Percentiles rank a stretch among this genome's conserved stretches.
Evolutionary conservation across 2,113 vertebrate species (phyloP).

Genomic region (Oncorhynchus tshawytscha): DNA sequence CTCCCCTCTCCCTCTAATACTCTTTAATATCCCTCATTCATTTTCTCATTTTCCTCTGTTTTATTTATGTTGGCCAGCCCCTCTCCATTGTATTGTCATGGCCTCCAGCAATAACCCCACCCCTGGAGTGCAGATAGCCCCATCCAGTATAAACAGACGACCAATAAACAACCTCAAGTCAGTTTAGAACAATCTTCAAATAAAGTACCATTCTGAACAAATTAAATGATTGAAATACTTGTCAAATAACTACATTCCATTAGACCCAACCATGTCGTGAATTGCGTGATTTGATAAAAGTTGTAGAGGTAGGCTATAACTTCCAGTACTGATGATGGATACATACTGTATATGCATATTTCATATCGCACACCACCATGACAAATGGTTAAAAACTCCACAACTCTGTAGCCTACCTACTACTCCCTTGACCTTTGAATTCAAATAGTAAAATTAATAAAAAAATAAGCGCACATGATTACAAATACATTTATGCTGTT

Average conservation of each 20-base stretch:
- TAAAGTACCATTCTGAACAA: neutral
- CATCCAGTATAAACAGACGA: conserved; percentile 17
- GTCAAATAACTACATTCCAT: neutral
- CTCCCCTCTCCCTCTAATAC: neutral
- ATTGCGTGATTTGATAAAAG: neutral
- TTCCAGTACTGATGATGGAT: neutral
- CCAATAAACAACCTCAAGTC: conserved; percentile 52
- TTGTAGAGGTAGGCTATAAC: neutral
- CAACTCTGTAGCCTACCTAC: neutral
- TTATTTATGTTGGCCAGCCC: conserved; percentile 47
- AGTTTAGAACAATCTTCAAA: conserved; percentile 35
- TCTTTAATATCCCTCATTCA: conserved; percentile 22
- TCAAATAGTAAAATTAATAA: neutral
- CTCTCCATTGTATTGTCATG: conserved; percentile 57
- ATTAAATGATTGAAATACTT: neutral
- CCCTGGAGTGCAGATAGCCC: conserved; percentile 22
- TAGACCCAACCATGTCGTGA: too few species aligned
- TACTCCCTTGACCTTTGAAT: neutral
- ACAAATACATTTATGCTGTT: neutral
- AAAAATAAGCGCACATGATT: neutral
- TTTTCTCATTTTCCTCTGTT: conserved; percentile 28
- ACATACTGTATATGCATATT: neutral
- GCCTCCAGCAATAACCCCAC: conserved; percentile 55
- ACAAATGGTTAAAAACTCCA: neutral
- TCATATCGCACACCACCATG: neutral